Evolutionary conservation across 2,888 invertebrate genomes (phyloP).

Genomic region (Platynereis dumerilii): DNA sequence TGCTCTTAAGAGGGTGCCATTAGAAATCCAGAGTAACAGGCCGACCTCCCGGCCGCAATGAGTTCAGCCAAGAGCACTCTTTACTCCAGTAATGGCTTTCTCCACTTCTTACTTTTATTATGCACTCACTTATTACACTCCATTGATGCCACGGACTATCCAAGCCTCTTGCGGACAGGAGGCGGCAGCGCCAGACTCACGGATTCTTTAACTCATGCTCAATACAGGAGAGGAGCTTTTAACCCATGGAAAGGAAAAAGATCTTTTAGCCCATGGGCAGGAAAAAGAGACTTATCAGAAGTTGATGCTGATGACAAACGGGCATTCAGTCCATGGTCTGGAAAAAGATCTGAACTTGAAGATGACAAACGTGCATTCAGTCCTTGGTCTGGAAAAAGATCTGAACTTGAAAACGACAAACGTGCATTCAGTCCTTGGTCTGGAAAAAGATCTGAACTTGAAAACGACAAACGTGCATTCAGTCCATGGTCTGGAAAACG

Average conservation of each 20-base stretch:
- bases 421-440: slow-evolving; percentile 15
- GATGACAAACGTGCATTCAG: slow-evolving; percentile 7
- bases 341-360: not conserved
- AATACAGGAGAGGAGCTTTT: not conserved
- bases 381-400: slow-evolving; percentile 20
- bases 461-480: not conserved
- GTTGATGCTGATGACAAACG: not conserved
- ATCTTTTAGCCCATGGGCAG: slow-evolving; percentile 18
- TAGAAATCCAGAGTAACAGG: not conserved
- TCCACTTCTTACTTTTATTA: no score
- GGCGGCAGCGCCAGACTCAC: no score
- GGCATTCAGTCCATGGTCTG: not conserved
- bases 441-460: slow-evolving; percentile 11
- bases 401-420: not conserved
- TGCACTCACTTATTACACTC: not conserved
- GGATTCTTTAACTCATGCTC: no score
- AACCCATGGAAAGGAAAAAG: slow-evolving; percentile 3
- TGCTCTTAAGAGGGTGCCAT: not conserved
- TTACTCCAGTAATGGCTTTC: no score
- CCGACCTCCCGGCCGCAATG: not conserved
- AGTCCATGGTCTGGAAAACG: not conserved
- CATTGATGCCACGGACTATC: not conserved
- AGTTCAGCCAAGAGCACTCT: not conserved
- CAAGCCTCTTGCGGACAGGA: not conserved
- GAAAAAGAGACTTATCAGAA: slow-evolving; percentile 15